Evolutionary conservation across 92 coral and sea anemone species (phyloP).

Genomic region (Blastomussa wellsi): DNA sequence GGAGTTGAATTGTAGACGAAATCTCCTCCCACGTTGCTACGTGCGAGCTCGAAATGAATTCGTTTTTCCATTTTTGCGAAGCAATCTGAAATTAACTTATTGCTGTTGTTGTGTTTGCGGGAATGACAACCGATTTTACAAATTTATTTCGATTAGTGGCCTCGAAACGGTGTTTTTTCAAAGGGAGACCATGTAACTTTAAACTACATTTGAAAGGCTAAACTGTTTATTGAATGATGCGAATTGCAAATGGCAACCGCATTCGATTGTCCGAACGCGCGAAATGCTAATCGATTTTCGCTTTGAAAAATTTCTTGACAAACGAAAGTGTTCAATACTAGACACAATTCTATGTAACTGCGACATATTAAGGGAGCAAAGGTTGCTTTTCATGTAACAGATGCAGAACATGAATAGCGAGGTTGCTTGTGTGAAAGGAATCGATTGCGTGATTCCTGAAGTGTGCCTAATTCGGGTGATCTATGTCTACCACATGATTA

Average conservation of each 20-base stretch:
- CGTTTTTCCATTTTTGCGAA: neutral
- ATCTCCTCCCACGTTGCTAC: conserved; percentile 23
- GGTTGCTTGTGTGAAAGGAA: neutral
- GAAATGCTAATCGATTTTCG: neutral
- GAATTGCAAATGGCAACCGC: conserved; percentile 1
- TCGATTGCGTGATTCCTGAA: conserved; percentile 6
- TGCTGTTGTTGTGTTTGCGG: neutral
- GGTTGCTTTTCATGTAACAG: neutral
- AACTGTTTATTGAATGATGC: conserved; percentile 9
- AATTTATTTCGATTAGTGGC: neutral
- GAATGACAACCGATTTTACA: neutral
- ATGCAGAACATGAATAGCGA: neutral
- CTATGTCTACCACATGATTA: neutral
- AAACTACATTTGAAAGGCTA: neutral
- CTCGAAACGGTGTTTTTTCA: neutral
- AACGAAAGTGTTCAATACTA: too few species aligned
- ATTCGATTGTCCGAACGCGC: neutral
- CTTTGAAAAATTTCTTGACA: neutral
- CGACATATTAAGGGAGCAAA: neutral
- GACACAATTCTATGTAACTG: neutral
- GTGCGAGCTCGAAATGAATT: neutral
- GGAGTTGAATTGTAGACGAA: conserved; percentile 6
- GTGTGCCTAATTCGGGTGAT: neutral
- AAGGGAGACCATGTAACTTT: neutral
- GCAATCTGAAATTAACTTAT: conserved; percentile 31